Conservation (phyloP, 2,888 invertebrate species). For the Perdita meconis region DNA sequence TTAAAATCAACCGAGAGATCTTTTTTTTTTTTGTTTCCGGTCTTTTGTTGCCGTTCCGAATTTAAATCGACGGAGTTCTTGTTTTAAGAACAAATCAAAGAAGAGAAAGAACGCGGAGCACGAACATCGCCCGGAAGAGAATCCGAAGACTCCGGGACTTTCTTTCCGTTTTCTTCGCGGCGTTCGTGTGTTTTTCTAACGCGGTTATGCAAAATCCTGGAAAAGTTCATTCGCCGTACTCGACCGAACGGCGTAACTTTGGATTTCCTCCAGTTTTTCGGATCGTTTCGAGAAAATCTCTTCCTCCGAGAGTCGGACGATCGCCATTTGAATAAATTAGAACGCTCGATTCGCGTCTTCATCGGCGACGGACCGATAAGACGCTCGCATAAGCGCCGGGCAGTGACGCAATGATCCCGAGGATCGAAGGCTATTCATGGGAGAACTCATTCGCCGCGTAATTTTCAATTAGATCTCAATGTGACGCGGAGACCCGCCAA, state of each 20-base stretch:
- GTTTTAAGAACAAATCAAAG: neutral
- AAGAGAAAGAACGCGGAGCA: neutral
- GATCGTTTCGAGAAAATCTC: neutral
- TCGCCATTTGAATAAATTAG: slow-evolving; percentile 16
- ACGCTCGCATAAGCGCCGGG: too few species aligned
- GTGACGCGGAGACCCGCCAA: slow-evolving; percentile 63
- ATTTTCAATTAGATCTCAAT: slow-evolving; percentile 74
- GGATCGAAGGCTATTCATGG: slow-evolving; percentile 45
- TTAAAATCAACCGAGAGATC: neutral
- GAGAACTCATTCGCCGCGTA: slow-evolving; percentile 56
- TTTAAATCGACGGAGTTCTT: slow-evolving; percentile 26
- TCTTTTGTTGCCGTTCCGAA: neutral
- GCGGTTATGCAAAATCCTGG: slow-evolving; percentile 22
- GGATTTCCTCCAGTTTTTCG: neutral
- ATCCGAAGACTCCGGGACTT: neutral
- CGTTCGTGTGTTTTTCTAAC: slow-evolving; percentile 8
- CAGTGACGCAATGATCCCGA: neutral
- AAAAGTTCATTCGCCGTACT: neutral
- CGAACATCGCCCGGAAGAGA: neutral
- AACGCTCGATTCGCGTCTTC: neutral
- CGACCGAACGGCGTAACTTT: neutral
- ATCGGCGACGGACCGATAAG: neutral
- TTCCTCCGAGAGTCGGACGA: neutral
- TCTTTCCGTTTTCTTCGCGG: neutral
- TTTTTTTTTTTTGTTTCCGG: neutral